Evolutionary conservation across 2,797 vertebrate genomes (phyloP).

Genomic region (Sciaenops ocellatus): DNA sequence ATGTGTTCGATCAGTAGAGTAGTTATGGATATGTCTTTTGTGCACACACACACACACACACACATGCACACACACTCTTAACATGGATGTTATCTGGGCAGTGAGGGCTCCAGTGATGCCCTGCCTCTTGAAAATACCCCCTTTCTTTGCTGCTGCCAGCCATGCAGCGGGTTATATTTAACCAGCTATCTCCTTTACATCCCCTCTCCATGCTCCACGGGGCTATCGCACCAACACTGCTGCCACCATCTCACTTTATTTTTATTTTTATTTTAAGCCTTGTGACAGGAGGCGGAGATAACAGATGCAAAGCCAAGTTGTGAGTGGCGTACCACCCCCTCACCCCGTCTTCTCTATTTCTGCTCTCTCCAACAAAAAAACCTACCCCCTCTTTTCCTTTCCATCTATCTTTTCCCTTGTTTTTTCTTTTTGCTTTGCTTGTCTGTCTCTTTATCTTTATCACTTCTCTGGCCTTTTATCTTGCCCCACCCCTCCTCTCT

Average conservation of each 20-base stretch:
- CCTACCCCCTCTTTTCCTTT: conserved; percentile 47
- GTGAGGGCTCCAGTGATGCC: conserved; percentile 85
- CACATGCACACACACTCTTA: conserved; percentile 44
- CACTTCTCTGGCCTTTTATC: conserved; percentile 70
- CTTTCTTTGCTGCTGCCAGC: conserved; percentile 85
- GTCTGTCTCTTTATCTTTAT: conserved; percentile 75
- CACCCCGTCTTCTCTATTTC: conserved; percentile 44
- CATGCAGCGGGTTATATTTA: conserved; percentile 86
- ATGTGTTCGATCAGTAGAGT: conserved; percentile 61
- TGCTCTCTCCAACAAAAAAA: conserved; percentile 62
- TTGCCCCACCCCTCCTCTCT: conserved; percentile 25
- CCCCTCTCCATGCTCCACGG: conserved; percentile 79
- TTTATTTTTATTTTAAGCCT: conserved; percentile 85
- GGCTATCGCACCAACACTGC: conserved; percentile 78
- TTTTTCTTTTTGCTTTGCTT: conserved; percentile 63
- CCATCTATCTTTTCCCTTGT: conserved; percentile 61
- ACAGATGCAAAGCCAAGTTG: conserved; percentile 81
- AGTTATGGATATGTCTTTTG: conserved; percentile 69
- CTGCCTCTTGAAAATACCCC: conserved; percentile 86
- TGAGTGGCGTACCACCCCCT: conserved; percentile 67
- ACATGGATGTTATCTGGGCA: conserved; percentile 85
- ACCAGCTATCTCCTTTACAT: conserved; percentile 85
- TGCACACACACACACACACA: conserved; percentile 32
- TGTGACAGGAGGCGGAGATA: conserved; percentile 81
- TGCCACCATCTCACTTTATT: conserved; percentile 82